Evolutionary conservation across 1,140 invertebrate genomes (phyloP).

Genomic region (Adoxophyes honmai): DNA sequence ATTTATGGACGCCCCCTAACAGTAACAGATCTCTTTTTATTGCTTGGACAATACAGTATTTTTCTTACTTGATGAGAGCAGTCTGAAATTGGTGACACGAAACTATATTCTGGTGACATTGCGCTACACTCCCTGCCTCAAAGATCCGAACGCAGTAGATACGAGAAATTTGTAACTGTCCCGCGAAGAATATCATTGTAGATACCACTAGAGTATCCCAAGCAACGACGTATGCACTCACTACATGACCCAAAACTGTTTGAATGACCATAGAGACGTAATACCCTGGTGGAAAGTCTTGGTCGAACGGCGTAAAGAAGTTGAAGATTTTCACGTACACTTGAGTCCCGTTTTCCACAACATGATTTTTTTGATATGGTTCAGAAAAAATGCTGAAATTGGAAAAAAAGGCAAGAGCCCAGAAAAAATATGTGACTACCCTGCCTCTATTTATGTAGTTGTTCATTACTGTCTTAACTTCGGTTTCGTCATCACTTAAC

Average conservation of each 20-base stretch:
- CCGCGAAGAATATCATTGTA: slow-evolving; percentile 48
- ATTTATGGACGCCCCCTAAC: too few species aligned
- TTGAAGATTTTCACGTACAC: slow-evolving; percentile 42
- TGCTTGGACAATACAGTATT: too few species aligned
- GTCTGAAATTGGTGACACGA: slow-evolving; percentile 37
- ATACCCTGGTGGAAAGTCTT: slow-evolving; percentile 39
- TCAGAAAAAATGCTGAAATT: slow-evolving; percentile 43
- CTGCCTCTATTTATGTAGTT: slow-evolving; percentile 36
- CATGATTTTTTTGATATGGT: slow-evolving; percentile 39
- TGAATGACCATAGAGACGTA: slow-evolving; percentile 41
- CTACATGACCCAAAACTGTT: slow-evolving; percentile 37
- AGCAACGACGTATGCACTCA: slow-evolving; percentile 39
- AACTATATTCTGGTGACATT: slow-evolving; percentile 34
- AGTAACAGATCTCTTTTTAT: too few species aligned
- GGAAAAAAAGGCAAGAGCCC: slow-evolving; percentile 37
- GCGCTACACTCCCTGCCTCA: background rate
- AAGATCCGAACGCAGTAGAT: slow-evolving; percentile 27
- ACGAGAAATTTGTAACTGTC: slow-evolving; percentile 41
- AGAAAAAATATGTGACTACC: slow-evolving; percentile 40
- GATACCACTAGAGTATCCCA: slow-evolving; percentile 44
- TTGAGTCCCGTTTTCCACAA: slow-evolving; percentile 31
- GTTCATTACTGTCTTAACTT: slow-evolving; percentile 22
- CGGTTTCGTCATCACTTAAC: slow-evolving; percentile 21
- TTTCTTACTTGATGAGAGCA: slow-evolving; percentile 36
- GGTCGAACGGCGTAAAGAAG: slow-evolving; percentile 40